Percentiles rank a stretch among this genome's conserved stretches.
Evolutionary conservation across 2,888 invertebrate species (phyloP).

Genomic region (Nesidiocoris tenuis): DNA sequence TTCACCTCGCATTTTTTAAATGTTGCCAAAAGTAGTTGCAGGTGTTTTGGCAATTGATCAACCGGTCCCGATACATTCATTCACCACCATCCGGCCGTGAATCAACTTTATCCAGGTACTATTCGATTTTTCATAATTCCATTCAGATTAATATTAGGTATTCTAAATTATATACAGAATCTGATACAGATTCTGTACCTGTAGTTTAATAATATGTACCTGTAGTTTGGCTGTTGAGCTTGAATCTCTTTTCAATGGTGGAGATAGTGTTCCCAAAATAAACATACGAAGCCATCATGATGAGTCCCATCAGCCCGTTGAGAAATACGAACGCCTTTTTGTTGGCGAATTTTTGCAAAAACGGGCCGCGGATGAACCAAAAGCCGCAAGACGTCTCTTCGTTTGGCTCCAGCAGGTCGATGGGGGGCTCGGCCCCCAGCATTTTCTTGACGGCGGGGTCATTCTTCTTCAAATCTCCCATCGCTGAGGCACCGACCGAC

Average conservation of each 20-base stretch:
- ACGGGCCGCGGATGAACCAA: constrained; percentile 60
- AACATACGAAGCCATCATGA: constrained; percentile 68
- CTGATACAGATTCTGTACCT: no score
- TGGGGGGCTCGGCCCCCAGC: neutral
- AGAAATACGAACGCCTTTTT: constrained; percentile 63
- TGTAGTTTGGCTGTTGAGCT: constrained; percentile 69
- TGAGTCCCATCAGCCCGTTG: constrained; percentile 67
- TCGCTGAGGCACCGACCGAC: neutral
- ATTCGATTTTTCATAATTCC: no score
- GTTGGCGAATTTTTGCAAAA: constrained; percentile 60
- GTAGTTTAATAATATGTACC: no score
- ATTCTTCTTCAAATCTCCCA: constrained; percentile 7
- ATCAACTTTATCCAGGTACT: no score
- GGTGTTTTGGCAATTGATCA: no score
- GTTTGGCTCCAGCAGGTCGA: neutral
- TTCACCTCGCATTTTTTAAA: no score
- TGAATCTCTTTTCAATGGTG: constrained; percentile 71
- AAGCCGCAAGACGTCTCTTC: constrained; percentile 67
- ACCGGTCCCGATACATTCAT: no score
- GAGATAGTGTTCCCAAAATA: constrained; percentile 73
- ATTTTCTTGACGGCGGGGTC: neutral
- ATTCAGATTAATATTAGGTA: no score
- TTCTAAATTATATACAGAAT: no score
- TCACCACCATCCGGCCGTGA: no score
- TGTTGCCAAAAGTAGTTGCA: no score